phyloP scores from a whole-genome alignment of 2,113 vertebrate species.

The Lepus timidus region DNA sequence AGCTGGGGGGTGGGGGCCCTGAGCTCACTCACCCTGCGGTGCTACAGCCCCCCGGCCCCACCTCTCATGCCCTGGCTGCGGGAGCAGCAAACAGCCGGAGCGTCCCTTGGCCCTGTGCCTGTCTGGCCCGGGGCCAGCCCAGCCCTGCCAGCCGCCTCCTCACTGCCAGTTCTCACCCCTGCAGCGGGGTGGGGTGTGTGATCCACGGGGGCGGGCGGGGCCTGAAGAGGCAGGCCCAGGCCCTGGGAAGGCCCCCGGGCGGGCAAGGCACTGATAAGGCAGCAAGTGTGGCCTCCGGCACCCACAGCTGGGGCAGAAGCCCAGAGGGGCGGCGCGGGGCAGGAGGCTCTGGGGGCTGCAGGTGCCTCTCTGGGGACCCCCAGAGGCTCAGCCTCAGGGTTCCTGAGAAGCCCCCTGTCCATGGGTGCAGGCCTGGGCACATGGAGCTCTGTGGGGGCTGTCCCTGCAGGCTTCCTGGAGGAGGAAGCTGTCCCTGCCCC shows the following conservation, averaged over 20 bases:
- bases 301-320: not conserved
- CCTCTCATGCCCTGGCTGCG: accelerated
- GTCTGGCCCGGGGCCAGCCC: not conserved
- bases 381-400: not conserved
- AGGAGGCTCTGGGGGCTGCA: accelerated
- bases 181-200: not conserved
- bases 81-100: accelerated
- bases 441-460: not conserved
- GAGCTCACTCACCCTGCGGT: not conserved
- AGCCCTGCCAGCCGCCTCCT: not conserved
- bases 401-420: not conserved
- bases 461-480: not conserved
- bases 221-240: not conserved
- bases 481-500: not conserved
- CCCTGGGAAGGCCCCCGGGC: not conserved
- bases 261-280: not conserved
- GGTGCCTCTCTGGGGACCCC: no score
- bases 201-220: not conserved
- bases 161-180: not conserved
- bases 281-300: accelerated
- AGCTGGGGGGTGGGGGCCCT: not conserved
- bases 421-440: not conserved
- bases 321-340: not conserved
- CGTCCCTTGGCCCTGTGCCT: not conserved
- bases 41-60: not conserved